phyloP scores from a whole-genome alignment of 2,113 vertebrate species.

The Chionis minor region DNA sequence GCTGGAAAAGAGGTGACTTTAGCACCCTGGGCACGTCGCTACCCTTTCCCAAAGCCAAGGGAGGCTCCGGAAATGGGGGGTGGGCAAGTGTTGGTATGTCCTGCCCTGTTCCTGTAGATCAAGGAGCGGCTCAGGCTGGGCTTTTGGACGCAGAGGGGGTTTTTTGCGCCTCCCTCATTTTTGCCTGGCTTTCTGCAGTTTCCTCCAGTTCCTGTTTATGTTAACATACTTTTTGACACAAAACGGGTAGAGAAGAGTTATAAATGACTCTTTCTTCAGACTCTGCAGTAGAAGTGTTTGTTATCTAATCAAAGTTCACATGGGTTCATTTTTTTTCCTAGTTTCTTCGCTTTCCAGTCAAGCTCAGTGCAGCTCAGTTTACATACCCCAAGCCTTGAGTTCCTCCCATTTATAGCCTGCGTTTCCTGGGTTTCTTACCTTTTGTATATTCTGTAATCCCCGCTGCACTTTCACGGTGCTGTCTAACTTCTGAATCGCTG shows the following conservation, averaged over 20 bases:
- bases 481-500: neutral
- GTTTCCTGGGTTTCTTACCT: constrained; percentile 30
- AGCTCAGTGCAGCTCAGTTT: neutral
- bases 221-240: neutral
- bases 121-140: neutral
- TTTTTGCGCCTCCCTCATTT: neutral
- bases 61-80: neutral
- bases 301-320: neutral
- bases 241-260: neutral
- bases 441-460: constrained; percentile 9
- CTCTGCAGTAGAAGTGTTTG: neutral
- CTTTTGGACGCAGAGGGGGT: neutral
- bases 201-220: neutral
- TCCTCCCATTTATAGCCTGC: neutral
- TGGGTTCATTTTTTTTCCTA: neutral
- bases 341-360: neutral
- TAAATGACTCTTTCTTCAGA: neutral
- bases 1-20: neutral
- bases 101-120: neutral
- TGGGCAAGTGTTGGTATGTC: rapidly evolving
- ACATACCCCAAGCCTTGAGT: neutral
- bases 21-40: rapidly evolving
- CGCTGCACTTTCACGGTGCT: neutral
- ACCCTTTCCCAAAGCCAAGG: neutral
- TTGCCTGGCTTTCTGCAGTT: neutral